Conservation (phyloP, 2,797 vertebrate species). For the Lepilemur septentrionalis region DNA sequence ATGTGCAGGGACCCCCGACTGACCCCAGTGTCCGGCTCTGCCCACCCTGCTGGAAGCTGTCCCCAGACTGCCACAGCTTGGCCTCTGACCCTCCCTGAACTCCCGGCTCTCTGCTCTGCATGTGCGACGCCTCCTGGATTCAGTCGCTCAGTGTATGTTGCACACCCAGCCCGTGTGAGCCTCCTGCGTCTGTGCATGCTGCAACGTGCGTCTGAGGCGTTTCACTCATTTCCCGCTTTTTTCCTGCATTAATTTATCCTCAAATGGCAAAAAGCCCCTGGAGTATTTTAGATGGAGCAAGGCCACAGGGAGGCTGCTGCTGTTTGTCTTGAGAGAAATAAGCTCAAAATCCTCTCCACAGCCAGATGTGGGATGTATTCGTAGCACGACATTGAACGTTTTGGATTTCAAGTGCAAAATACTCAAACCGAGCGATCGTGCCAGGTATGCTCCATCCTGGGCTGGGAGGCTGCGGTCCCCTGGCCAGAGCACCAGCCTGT, state of each 20-base stretch:
- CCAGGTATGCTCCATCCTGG: accelerated
- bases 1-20: background rate
- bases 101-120: no score
- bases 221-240: no score
- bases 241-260: background rate
- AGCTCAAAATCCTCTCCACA: background rate
- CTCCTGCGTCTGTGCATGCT: accelerated
- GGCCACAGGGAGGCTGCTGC: background rate
- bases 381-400: background rate
- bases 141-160: no score
- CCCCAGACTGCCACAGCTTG: background rate
- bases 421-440: accelerated
- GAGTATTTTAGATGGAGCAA: background rate
- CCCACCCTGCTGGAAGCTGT: background rate
- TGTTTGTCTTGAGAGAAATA: background rate
- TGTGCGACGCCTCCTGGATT: accelerated
- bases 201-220: accelerated
- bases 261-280: background rate
- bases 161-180: no score
- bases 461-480: accelerated
- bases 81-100: background rate
- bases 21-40: no score
- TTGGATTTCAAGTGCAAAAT: background rate
- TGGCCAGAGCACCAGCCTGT: accelerated
- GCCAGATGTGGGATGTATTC: background rate